phyloP scores from a whole-genome alignment of 2,888 invertebrate genomes.

The Trichogramma evanescens region DNA sequence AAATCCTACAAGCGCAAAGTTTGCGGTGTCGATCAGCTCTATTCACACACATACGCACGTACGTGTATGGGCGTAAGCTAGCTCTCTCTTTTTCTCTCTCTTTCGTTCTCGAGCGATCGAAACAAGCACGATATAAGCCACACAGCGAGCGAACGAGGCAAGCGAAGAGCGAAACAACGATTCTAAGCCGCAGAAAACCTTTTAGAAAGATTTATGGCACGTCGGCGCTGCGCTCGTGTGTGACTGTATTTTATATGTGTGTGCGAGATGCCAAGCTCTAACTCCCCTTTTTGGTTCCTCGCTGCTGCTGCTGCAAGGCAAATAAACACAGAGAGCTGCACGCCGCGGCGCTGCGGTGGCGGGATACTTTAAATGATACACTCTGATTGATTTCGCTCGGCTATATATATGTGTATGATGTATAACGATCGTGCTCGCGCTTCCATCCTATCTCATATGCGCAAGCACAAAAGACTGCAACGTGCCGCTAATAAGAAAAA shows the following conservation, averaged over 20 bases:
- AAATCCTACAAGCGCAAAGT: slow-evolving; percentile 10
- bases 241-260: neutral
- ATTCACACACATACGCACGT: neutral
- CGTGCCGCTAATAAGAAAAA: too few relatives aligned
- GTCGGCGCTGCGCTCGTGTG: neutral
- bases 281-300: neutral
- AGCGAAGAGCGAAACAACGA: slow-evolving; percentile 28
- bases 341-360: neutral
- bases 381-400: slow-evolving; percentile 13
- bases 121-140: neutral
- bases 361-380: slow-evolving; percentile 14
- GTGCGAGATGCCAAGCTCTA: neutral
- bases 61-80: slow-evolving; percentile 41
- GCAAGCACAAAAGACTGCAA: too few relatives aligned
- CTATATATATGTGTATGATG: too few relatives aligned
- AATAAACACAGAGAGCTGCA: neutral
- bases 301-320: neutral
- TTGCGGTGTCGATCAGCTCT: slow-evolving; percentile 24
- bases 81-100: slow-evolving; percentile 35
- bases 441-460: too few relatives aligned
- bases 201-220: slow-evolving; percentile 40
- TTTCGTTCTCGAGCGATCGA: neutral
- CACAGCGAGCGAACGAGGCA: neutral
- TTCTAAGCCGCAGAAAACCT: slow-evolving; percentile 30
- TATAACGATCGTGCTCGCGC: too few relatives aligned